Conservation (phyloP, 37 sponge, comb jelly and placozoan genomes). For the Crambe crambe region DNA sequence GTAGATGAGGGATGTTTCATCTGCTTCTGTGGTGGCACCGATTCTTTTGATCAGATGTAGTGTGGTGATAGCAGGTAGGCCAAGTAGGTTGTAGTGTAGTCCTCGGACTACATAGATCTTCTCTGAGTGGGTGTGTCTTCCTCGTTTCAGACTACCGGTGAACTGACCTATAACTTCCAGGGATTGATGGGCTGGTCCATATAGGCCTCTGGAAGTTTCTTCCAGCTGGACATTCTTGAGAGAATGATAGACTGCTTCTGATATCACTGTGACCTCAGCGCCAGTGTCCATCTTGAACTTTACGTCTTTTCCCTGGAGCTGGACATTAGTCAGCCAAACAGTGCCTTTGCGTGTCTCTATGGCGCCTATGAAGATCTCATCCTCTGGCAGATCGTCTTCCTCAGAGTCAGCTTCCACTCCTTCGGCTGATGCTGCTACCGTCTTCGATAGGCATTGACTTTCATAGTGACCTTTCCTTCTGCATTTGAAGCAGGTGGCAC, state of each 20-base stretch:
- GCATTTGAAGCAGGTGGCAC: constrained; percentile 39
- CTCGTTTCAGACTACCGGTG: constrained; percentile 1
- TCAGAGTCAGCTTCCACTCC: neutral
- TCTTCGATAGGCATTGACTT: constrained; percentile 38
- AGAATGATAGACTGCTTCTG: constrained; percentile 24
- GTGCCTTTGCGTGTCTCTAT: neutral
- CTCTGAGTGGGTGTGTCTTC: neutral
- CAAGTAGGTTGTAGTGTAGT: constrained; percentile 39
- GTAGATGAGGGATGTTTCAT: neutral
- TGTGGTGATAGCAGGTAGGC: constrained; percentile 46
- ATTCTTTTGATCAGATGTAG: constrained; percentile 29
- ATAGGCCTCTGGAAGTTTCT: constrained; percentile 28
- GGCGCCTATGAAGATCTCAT: constrained; percentile 11
- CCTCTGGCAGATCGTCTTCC: neutral
- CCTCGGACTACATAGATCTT: constrained; percentile 38
- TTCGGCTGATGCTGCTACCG: constrained; percentile 5
- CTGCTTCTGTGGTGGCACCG: neutral
- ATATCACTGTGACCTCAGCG: constrained; percentile 58
- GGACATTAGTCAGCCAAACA: constrained; percentile 29
- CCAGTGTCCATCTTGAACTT: constrained; percentile 70
- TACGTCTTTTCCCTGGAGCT: neutral
- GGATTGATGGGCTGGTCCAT: constrained; percentile 31
- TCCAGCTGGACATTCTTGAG: constrained; percentile 4
- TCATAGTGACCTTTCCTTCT: constrained; percentile 50
- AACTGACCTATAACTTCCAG: constrained; percentile 40